Percentiles rank a stretch among this genome's conserved stretches.
Evolutionary conservation across 2,113 vertebrate species (phyloP).

Genomic region (Sander vitreus): DNA sequence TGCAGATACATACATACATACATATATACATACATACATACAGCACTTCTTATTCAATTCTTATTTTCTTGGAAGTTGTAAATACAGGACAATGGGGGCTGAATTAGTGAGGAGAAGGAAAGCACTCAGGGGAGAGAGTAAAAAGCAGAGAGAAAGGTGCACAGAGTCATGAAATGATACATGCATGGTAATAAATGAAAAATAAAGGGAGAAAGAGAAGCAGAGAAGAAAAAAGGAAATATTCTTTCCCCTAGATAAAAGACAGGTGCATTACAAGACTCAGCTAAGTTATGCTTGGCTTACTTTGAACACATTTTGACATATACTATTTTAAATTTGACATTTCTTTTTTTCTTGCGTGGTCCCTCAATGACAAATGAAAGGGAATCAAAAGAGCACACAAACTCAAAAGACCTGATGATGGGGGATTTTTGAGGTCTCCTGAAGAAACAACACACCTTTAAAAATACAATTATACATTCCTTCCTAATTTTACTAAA

Average conservation of each 20-base stretch:
- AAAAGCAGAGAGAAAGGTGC: slow-evolving; percentile 47
- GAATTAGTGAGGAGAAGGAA: slow-evolving; percentile 39
- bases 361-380: slow-evolving; percentile 43
- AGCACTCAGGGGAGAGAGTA: slow-evolving; percentile 39
- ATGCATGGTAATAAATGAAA: slow-evolving; percentile 67
- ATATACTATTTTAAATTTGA: slow-evolving; percentile 52
- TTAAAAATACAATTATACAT: background rate
- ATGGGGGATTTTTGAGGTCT: slow-evolving; percentile 11
- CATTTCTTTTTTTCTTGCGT: slow-evolving; percentile 35
- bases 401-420: slow-evolving; percentile 23
- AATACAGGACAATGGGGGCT: slow-evolving; percentile 12
- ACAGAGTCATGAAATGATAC: slow-evolving; percentile 64
- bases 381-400: slow-evolving; percentile 43
- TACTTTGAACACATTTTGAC: slow-evolving; percentile 60
- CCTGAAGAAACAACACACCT: slow-evolving; percentile 28
- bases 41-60: background rate
- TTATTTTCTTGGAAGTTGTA: background rate
- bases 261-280: slow-evolving; percentile 44
- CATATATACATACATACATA: too few relatives aligned
- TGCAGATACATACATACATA: background rate
- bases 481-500: slow-evolving; percentile 14
- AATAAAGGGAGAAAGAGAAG: slow-evolving; percentile 46
- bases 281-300: slow-evolving; percentile 47
- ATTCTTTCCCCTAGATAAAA: slow-evolving; percentile 59
- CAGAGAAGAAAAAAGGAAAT: slow-evolving; percentile 43